A percentile compares a stretch with the other conserved stretches of the same genome.
Evolutionary conservation across 2,797 vertebrate genomes (phyloP).

Genomic region (Microctenopoma steveboyesi): DNA sequence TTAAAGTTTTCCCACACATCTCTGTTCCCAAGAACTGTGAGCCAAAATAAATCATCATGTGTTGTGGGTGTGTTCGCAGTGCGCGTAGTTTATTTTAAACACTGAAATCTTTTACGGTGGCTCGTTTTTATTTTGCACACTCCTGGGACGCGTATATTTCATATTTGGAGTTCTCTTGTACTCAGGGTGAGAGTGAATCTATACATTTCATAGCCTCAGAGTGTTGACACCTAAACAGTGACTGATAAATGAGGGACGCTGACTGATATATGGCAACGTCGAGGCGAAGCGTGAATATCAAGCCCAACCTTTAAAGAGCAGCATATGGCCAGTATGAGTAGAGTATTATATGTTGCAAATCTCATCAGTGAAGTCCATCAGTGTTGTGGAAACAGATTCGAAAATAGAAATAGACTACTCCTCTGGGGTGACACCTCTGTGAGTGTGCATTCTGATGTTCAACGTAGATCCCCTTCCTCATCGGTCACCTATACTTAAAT

Average conservation of each 20-base stretch:
- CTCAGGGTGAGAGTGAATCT: neutral
- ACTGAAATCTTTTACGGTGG: too few relatives aligned
- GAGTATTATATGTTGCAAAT: conserved; percentile 1
- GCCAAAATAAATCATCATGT: conserved; percentile 83
- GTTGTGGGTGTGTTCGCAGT: conserved; percentile 77
- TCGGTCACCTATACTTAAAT: conserved; percentile 46
- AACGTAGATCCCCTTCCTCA: conserved; percentile 1
- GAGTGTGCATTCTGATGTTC: conserved; percentile 30
- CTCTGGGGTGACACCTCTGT: neutral
- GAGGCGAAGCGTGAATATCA: neutral
- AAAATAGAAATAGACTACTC: conserved; percentile 3
- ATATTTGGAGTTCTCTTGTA: neutral
- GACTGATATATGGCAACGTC: neutral
- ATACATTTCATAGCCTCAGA: neutral
- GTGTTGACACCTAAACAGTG: neutral
- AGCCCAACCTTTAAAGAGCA: neutral
- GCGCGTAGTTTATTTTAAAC: conserved; percentile 73
- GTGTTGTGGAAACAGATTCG: conserved; percentile 5
- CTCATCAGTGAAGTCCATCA: neutral
- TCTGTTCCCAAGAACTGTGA: conserved; percentile 83
- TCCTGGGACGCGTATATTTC: too few relatives aligned
- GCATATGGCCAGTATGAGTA: neutral
- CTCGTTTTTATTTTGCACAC: too few relatives aligned
- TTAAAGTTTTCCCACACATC: conserved; percentile 93
- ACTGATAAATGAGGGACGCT: neutral